Evolutionary conservation across 2,797 vertebrate species (phyloP).

Genomic region (Tachyglossus aculeatus): DNA sequence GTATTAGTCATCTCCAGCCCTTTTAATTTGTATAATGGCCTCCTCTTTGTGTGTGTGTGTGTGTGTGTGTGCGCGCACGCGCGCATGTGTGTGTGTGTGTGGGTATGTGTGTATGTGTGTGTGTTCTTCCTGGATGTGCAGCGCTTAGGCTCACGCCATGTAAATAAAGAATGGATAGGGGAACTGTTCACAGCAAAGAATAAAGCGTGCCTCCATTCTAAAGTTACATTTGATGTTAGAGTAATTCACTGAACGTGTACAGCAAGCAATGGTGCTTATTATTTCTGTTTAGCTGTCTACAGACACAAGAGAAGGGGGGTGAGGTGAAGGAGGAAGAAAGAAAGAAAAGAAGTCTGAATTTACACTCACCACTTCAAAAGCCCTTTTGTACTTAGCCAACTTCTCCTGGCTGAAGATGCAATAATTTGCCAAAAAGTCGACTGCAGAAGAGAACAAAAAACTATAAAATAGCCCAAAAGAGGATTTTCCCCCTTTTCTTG

Average conservation of each 20-base stretch:
- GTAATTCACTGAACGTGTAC: constrained; percentile 76
- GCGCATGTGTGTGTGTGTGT: background rate
- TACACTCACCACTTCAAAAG: constrained; percentile 92
- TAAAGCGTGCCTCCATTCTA: constrained; percentile 79
- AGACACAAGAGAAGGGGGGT: constrained; percentile 75
- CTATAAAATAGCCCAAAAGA: constrained; percentile 60
- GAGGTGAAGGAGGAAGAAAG: constrained; percentile 65
- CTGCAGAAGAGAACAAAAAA: constrained; percentile 77
- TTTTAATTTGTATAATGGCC: constrained; percentile 86
- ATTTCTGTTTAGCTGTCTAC: constrained; percentile 75
- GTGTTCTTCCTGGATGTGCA: constrained; percentile 68
- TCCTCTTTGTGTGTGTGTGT: constrained; percentile 57
- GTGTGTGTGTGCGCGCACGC: constrained; percentile 45
- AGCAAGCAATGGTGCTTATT: constrained; percentile 75
- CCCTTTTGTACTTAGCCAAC: constrained; percentile 88
- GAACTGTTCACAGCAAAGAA: constrained; percentile 75
- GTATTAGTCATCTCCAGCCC: constrained; percentile 79
- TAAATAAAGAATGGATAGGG: constrained; percentile 78
- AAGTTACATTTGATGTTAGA: constrained; percentile 79
- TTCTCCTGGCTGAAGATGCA: constrained; percentile 92
- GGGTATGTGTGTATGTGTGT: background rate
- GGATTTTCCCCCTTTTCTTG: constrained; percentile 33
- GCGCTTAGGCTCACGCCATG: constrained; percentile 70
- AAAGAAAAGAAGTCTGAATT: constrained; percentile 79
- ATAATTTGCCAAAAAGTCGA: constrained; percentile 94